These are phyloP conservation scores for Pelecanus crispus DNA, from an alignment of 2,113 vertebrate genomes.

Conservation along the genomic window DNA sequence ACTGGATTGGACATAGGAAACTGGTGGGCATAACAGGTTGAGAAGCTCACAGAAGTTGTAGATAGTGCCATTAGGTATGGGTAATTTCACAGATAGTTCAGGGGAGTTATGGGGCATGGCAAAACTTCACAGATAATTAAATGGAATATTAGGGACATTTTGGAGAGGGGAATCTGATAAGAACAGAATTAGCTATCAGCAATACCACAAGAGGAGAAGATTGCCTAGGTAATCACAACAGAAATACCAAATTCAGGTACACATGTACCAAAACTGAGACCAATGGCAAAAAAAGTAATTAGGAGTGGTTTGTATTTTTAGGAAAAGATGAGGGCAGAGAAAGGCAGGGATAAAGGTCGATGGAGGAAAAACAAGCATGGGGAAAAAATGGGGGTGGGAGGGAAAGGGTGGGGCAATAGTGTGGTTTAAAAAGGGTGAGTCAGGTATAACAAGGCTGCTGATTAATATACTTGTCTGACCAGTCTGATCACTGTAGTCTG, in stretches of 20 bases:
- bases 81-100: neutral
- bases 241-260: neutral
- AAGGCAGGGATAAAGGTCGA: neutral
- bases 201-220: neutral
- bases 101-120: neutral
- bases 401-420: too few species aligned
- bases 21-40: neutral
- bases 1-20: neutral
- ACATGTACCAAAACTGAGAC: neutral
- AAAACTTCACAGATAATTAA: neutral
- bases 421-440: neutral
- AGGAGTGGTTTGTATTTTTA: neutral
- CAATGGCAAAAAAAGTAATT: neutral
- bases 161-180: neutral
- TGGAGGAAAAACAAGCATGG: neutral
- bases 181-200: neutral
- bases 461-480: neutral
- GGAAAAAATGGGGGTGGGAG: neutral
- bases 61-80: neutral
- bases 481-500: neutral
- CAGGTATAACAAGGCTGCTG: neutral
- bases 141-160: neutral
- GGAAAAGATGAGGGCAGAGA: neutral
- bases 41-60: neutral
- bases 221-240: neutral